phyloP scores from a whole-genome alignment of 2,797 vertebrate genomes.

The Phoxinus dragarum region DNA sequence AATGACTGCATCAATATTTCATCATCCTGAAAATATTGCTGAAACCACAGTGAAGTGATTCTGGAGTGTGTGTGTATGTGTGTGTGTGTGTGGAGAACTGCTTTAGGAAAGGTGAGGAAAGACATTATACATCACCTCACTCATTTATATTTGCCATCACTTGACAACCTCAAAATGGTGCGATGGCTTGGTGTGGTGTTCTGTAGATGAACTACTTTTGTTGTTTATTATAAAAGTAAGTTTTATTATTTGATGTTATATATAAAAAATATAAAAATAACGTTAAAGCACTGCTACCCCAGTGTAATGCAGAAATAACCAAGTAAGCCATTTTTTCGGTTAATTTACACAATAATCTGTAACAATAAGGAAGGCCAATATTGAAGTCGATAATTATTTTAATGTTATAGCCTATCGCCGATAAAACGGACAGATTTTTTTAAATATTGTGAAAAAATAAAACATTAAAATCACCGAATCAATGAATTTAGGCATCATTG shows the following conservation, averaged over 20 bases:
- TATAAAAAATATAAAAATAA: too few species aligned
- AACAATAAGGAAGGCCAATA: neutral
- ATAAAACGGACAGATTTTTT: neutral
- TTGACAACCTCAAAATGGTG: neutral
- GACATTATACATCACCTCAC: neutral
- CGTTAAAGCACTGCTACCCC: neutral
- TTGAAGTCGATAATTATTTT: neutral
- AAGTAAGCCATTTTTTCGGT: neutral
- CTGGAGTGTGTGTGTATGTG: neutral
- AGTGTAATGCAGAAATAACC: neutral
- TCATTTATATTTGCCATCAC: neutral
- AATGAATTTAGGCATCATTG: neutral
- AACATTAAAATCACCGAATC: neutral
- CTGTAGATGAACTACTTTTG: neutral
- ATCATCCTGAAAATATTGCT: constrained; percentile 74
- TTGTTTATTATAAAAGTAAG: neutral
- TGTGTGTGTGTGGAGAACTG: neutral
- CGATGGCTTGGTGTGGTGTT: neutral
- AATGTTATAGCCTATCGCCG: neutral
- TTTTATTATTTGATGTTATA: too few species aligned
- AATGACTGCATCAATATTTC: constrained; percentile 79
- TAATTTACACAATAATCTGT: neutral
- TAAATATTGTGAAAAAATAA: neutral
- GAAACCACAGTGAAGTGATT: constrained; percentile 22
- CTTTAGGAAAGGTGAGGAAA: constrained; percentile 14